These are phyloP conservation scores for Spongia lamella DNA, from an alignment of 37 sponge, comb jelly and placozoan genomes.

Conservation along the genomic window DNA sequence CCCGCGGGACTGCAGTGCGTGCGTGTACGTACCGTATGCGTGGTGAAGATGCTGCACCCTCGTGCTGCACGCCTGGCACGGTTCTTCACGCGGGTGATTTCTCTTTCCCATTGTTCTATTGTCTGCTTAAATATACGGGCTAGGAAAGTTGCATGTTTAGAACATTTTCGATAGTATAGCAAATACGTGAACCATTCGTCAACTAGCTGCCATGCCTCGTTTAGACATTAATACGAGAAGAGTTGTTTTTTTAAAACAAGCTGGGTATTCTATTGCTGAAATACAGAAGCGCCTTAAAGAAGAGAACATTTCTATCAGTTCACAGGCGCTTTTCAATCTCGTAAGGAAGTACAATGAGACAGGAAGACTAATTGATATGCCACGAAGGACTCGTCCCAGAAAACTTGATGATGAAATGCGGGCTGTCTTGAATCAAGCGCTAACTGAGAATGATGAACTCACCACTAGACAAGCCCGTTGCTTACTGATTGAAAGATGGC, in stretches of 20 bases:
- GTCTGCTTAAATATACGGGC: too few relatives aligned
- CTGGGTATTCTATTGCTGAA: not conserved
- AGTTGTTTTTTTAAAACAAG: not conserved
- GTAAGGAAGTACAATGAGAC: slow-evolving; percentile 4
- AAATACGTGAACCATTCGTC: too few relatives aligned
- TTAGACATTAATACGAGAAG: too few relatives aligned
- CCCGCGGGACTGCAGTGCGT: too few relatives aligned
- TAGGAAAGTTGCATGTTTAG: too few relatives aligned
- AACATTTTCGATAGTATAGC: too few relatives aligned
- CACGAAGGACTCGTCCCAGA: not conserved
- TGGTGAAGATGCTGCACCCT: too few relatives aligned
- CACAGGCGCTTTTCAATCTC: not conserved
- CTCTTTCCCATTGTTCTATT: too few relatives aligned
- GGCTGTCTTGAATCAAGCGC: slow-evolving; percentile 3
- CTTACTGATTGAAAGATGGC: slow-evolving; percentile 17
- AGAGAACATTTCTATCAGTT: not conserved
- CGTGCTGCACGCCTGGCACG: too few relatives aligned
- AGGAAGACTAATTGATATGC: not conserved
- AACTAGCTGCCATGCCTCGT: too few relatives aligned
- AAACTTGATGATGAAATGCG: not conserved
- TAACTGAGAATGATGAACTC: slow-evolving; percentile 34
- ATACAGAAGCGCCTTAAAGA: slow-evolving; percentile 1
- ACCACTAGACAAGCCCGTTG: slow-evolving; percentile 10
- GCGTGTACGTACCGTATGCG: too few relatives aligned
- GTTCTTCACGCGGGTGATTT: too few relatives aligned